These are phyloP conservation scores for Diploptera punctata DNA, from an alignment of 2,888 invertebrate species.

Conservation along the genomic window DNA sequence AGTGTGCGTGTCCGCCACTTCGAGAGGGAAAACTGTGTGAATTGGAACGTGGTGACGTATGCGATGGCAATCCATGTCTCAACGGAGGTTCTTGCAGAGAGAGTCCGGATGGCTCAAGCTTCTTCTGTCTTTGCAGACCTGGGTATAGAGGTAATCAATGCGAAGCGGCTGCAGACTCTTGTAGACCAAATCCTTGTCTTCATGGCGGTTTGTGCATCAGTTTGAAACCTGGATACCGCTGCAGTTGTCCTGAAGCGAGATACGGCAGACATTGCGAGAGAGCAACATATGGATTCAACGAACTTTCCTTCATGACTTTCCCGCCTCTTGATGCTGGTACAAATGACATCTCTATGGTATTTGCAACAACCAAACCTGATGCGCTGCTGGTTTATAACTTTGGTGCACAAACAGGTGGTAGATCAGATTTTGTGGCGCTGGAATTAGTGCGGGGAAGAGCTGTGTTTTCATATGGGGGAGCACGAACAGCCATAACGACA, in stretches of 20 bases:
- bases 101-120: conserved; percentile 85
- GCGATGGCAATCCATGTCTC: conserved; percentile 84
- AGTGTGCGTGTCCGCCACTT: conserved; percentile 79
- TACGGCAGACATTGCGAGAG: conserved; percentile 93
- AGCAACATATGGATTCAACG: conserved; percentile 87
- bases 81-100: conserved; percentile 93
- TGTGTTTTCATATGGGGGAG: conserved; percentile 88
- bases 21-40: conserved; percentile 87
- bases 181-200: conserved; percentile 91
- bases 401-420: conserved; percentile 84
- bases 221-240: conserved; percentile 82
- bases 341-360: conserved; percentile 89
- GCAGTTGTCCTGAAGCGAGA: conserved; percentile 82
- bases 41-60: conserved; percentile 81
- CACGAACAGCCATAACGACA: conserved; percentile 85
- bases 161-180: conserved; percentile 87
- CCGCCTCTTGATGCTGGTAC: conserved; percentile 84
- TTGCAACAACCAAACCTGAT: conserved; percentile 87
- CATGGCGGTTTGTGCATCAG: conserved; percentile 89
- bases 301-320: conserved; percentile 90
- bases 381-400: conserved; percentile 91
- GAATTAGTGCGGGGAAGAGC: conserved; percentile 86
- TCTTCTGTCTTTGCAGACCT: conserved; percentile 90
- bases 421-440: conserved; percentile 92
- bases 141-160: conserved; percentile 92